phyloP scores from a whole-genome alignment of 2,888 invertebrate species.

The Lasioglossum morio region DNA sequence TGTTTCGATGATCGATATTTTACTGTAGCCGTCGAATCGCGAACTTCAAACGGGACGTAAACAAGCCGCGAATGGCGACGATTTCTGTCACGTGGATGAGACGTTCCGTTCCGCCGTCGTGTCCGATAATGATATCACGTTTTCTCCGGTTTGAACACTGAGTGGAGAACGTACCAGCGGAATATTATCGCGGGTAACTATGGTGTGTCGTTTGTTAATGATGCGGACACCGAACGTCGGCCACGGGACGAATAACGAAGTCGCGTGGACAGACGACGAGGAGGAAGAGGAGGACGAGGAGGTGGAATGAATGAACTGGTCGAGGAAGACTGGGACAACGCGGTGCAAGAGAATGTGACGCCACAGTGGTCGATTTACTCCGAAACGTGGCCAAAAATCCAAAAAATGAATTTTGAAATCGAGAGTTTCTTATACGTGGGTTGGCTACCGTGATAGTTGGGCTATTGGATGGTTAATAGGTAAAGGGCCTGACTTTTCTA shows the following conservation, averaged over 20 bases:
- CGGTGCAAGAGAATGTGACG: constrained; percentile 67
- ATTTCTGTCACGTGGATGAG: constrained; percentile 16
- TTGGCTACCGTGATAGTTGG: no score
- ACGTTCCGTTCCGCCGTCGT: constrained; percentile 12
- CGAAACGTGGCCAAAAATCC: no score
- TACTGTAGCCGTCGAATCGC: not conserved
- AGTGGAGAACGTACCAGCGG: not conserved
- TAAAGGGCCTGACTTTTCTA: no score
- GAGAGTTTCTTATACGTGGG: no score
- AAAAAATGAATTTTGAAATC: no score
- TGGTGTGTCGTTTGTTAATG: constrained; percentile 47
- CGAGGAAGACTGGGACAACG: constrained; percentile 40
- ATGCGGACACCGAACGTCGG: constrained; percentile 44
- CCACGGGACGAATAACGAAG: constrained; percentile 43
- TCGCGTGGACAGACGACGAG: constrained; percentile 30
- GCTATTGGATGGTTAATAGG: no score
- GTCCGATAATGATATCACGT: constrained; percentile 14
- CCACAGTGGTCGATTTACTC: no score
- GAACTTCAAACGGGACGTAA: constrained; percentile 24
- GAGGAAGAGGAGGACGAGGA: constrained; percentile 48
- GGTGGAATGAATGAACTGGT: constrained; percentile 68
- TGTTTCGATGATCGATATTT: not conserved
- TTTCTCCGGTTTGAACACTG: constrained; percentile 1
- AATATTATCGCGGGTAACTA: constrained; percentile 18
- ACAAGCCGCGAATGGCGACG: constrained; percentile 46